Conservation (phyloP, 2,113 vertebrate species). For the Macquaria australasica region DNA sequence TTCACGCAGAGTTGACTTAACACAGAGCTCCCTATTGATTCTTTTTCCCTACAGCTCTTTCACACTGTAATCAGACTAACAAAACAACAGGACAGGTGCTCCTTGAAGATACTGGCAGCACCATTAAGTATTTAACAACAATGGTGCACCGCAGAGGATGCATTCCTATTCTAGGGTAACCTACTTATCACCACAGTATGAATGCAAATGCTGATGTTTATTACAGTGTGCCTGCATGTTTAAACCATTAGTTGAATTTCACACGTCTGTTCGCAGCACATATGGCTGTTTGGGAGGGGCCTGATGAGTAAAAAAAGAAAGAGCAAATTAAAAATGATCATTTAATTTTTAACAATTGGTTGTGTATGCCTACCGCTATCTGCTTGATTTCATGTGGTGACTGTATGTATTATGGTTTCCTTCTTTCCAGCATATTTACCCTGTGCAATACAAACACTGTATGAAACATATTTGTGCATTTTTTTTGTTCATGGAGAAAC, state of each 20-base stretch:
- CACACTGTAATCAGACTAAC: constrained; percentile 81
- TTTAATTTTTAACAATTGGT: constrained; percentile 27
- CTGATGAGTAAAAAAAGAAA: background rate
- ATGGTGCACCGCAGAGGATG: constrained; percentile 75
- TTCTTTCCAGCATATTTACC: constrained; percentile 9
- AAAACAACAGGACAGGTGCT: constrained; percentile 81
- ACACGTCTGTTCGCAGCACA: constrained; percentile 42
- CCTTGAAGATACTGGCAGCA: constrained; percentile 81
- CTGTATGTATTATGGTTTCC: background rate
- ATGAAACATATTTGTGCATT: constrained; percentile 15
- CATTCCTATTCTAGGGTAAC: constrained; percentile 77
- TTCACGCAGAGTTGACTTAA: constrained; percentile 76
- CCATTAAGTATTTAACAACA: constrained; percentile 84
- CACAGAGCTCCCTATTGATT: constrained; percentile 72
- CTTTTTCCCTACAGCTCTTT: constrained; percentile 71
- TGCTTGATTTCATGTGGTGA: constrained; percentile 39
- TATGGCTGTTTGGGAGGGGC: constrained; percentile 27
- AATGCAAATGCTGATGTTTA: constrained; percentile 75
- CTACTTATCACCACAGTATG: constrained; percentile 76
- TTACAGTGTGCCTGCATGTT: constrained; percentile 69
- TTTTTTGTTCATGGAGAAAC: constrained; percentile 35
- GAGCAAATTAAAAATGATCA: constrained; percentile 9
- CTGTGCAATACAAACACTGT: constrained; percentile 16
- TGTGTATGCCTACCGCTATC: background rate
- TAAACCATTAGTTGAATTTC: constrained; percentile 72